phyloP scores from a whole-genome alignment of 2,113 vertebrate species.

The Notechis scutatus region DNA sequence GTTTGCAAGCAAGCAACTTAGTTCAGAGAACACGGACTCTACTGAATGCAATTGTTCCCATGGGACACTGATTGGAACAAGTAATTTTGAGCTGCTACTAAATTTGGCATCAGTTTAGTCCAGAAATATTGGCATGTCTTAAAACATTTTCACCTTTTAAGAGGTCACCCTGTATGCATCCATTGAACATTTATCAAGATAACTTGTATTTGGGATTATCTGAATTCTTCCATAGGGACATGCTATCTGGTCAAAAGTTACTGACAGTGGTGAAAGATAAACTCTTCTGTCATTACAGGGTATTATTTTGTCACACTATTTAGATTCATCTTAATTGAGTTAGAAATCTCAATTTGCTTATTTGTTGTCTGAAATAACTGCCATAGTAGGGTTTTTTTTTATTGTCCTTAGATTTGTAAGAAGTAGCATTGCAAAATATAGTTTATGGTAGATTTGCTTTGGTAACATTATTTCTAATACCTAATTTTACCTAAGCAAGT shows the following conservation, averaged over 20 bases:
- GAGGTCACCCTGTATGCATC: neutral
- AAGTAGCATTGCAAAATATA: constrained; percentile 14
- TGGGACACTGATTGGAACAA: neutral
- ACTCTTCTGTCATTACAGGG: neutral
- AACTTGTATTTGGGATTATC: neutral
- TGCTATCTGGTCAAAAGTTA: neutral
- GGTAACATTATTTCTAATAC: constrained; percentile 16
- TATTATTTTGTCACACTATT: neutral
- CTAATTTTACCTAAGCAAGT: constrained; percentile 32
- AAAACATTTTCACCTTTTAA: neutral
- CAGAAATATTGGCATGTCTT: neutral
- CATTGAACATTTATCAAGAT: neutral
- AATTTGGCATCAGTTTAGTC: neutral
- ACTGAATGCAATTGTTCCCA: neutral
- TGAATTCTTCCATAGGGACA: neutral
- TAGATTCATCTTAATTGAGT: neutral
- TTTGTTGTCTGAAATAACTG: neutral
- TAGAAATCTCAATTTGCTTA: neutral
- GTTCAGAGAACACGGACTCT: neutral
- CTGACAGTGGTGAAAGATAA: neutral
- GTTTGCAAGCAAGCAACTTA: neutral
- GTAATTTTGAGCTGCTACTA: neutral
- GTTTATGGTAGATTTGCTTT: constrained; percentile 14
- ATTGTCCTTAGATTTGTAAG: constrained; percentile 25
- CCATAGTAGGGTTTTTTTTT: neutral